Evolutionary conservation across 2,888 invertebrate genomes (phyloP).

Genomic region (Chrysolina americana): DNA sequence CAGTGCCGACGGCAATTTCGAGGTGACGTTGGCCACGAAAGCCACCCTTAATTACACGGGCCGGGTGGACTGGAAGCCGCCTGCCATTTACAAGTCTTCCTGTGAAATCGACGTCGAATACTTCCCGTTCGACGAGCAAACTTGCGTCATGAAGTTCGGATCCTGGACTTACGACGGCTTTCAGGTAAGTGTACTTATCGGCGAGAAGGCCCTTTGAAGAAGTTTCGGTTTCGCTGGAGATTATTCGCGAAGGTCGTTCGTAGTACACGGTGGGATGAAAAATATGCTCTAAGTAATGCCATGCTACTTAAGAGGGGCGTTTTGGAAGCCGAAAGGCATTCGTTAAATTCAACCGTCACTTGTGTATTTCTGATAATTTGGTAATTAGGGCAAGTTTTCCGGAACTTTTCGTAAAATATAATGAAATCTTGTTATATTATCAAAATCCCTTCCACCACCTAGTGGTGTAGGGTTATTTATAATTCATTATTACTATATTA

Average conservation of each 20-base stretch:
- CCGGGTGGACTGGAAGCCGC: slow-evolving; percentile 91
- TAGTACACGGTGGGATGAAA: neutral
- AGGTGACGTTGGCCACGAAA: slow-evolving; percentile 87
- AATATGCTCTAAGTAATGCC: neutral
- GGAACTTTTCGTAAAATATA: too few relatives aligned
- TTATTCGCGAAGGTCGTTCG: neutral
- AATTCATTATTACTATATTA: too few relatives aligned
- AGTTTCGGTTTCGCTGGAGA: neutral
- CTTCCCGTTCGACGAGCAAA: slow-evolving; percentile 90
- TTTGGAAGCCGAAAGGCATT: neutral
- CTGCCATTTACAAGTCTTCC: slow-evolving; percentile 92
- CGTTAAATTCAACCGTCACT: neutral
- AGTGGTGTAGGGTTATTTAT: too few relatives aligned
- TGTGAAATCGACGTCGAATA: slow-evolving; percentile 90
- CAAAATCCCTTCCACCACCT: too few relatives aligned
- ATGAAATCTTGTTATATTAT: too few relatives aligned
- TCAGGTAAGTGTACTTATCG: slow-evolving; percentile 72
- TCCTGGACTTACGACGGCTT: slow-evolving; percentile 90
- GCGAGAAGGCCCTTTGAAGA: neutral
- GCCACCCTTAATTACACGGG: slow-evolving; percentile 87
- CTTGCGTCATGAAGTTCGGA: slow-evolving; percentile 90
- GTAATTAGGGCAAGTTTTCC: too few relatives aligned
- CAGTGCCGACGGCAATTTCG: slow-evolving; percentile 89
- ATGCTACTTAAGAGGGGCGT: neutral
- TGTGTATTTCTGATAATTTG: neutral